Percentiles rank a stretch among this genome's conserved stretches.
phyloP scores from a whole-genome alignment of 2,888 invertebrate genomes.

The Biston stratarius region DNA sequence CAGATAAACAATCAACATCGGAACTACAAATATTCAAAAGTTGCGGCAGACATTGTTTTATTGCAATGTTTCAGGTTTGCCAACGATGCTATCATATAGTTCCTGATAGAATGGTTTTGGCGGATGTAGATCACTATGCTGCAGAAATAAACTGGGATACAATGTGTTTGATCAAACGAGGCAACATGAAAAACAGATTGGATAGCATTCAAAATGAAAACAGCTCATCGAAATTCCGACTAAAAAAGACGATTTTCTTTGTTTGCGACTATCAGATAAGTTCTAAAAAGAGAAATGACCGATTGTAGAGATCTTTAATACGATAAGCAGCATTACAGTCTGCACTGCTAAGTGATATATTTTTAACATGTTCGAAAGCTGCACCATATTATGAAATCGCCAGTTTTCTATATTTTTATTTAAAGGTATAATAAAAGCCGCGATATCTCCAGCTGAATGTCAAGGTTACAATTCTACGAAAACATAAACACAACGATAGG shows the following conservation, averaged over 20 bases:
- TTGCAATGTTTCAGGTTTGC: constrained; percentile 17
- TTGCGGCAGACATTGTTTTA: constrained; percentile 17
- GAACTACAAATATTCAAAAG: constrained; percentile 4
- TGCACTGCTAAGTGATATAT: neutral
- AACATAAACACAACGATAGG: constrained; percentile 25
- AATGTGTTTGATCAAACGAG: neutral
- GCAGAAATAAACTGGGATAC: constrained; percentile 7
- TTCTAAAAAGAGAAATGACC: constrained; percentile 17
- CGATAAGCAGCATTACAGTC: constrained; percentile 14
- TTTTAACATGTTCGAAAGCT: neutral
- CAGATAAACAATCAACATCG: constrained; percentile 7
- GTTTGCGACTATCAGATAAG: constrained; percentile 15
- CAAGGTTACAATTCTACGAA: constrained; percentile 44
- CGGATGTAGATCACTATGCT: constrained; percentile 5
- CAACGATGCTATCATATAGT: constrained; percentile 15
- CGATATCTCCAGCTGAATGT: constrained; percentile 39
- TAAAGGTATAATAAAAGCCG: constrained; percentile 19
- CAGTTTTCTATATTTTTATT: constrained; percentile 28
- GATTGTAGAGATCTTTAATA: constrained; percentile 10
- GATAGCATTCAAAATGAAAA: neutral
- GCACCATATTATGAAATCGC: constrained; percentile 1
- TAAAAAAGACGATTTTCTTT: constrained; percentile 8
- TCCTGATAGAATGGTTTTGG: constrained; percentile 11
- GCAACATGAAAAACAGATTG: neutral
- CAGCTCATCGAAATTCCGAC: neutral